These are phyloP conservation scores for Ptiloglossa arizonensis DNA, from an alignment of 1,140 invertebrate species.

Conservation along the genomic window DNA sequence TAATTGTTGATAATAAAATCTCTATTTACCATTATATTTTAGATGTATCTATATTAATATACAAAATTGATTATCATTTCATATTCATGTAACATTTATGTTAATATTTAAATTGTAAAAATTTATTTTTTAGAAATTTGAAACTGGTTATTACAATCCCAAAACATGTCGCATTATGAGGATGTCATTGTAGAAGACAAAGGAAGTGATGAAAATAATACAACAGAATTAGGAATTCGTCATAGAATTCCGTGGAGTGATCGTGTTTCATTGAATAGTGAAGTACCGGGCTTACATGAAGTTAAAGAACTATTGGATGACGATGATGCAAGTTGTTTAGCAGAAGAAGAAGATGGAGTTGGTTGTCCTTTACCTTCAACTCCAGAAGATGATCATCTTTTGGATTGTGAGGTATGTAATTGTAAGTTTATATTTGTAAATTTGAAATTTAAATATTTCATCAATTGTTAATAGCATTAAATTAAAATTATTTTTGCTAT, in stretches of 20 bases:
- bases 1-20: background rate
- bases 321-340: slow-evolving; percentile 83
- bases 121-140: slow-evolving; percentile 10
- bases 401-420: slow-evolving; percentile 87
- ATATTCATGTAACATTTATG: background rate
- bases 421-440: slow-evolving; percentile 11
- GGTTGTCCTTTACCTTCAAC: slow-evolving; percentile 92
- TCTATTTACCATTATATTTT: background rate
- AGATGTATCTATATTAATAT: background rate
- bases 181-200: slow-evolving; percentile 70
- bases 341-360: slow-evolving; percentile 89
- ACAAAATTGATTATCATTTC: background rate
- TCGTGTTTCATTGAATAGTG: slow-evolving; percentile 73
- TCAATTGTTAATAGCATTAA: background rate
- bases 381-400: slow-evolving; percentile 91
- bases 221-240: slow-evolving; percentile 63
- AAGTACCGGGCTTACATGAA: slow-evolving; percentile 77
- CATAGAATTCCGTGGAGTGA: slow-evolving; percentile 80
- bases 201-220: slow-evolving; percentile 46
- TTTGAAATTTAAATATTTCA: background rate
- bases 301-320: slow-evolving; percentile 83
- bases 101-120: background rate
- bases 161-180: slow-evolving; percentile 68
- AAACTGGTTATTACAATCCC: background rate
- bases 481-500: slow-evolving; percentile 30